These are phyloP conservation scores for Chaetorhynchus papuensis DNA, from an alignment of 2,113 vertebrate species.

Conservation along the genomic window DNA sequence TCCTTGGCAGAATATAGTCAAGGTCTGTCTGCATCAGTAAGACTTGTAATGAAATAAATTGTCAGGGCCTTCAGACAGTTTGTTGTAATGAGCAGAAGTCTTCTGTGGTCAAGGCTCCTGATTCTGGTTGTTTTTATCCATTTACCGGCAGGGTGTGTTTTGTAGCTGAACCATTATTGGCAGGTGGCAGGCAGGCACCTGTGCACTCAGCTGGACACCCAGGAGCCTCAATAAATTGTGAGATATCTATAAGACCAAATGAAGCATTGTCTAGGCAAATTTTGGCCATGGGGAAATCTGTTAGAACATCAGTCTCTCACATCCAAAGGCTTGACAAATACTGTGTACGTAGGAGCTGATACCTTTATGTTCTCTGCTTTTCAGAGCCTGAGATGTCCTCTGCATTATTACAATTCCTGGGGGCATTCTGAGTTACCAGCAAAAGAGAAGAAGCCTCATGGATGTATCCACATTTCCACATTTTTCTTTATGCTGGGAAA, in stretches of 20 bases:
- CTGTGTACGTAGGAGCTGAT: neutral
- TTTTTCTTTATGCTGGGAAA: neutral
- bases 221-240: neutral
- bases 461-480: neutral
- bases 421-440: neutral
- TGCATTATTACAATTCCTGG: neutral
- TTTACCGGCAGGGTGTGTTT: neutral
- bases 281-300: neutral
- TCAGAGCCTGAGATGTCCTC: neutral
- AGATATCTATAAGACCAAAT: neutral
- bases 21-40: neutral
- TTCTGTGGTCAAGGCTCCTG: neutral
- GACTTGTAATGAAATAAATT: neutral
- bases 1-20: neutral
- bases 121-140: neutral
- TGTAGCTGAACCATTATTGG: neutral
- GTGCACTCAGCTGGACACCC: neutral
- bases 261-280: neutral
- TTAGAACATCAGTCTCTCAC: neutral
- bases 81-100: neutral
- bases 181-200: neutral
- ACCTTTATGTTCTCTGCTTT: neutral
- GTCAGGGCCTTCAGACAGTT: neutral
- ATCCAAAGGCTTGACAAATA: neutral
- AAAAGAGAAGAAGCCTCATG: neutral